phyloP scores from a whole-genome alignment of 2,797 vertebrate species.

The Remorina albescens region DNA sequence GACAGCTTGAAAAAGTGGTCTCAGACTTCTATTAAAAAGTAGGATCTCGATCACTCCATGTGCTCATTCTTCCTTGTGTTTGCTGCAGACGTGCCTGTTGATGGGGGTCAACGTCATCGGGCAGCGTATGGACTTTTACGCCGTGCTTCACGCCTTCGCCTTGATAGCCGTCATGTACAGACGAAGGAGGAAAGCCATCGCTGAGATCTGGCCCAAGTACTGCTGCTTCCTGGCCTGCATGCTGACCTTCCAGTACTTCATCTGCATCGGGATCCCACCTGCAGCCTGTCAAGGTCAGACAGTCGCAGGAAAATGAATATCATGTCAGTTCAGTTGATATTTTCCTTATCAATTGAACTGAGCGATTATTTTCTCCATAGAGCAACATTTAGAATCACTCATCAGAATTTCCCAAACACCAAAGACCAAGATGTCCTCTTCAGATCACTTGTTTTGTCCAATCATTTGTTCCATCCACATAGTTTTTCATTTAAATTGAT shows the following conservation, averaged over 20 bases:
- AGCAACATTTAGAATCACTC: too few species aligned
- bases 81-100: constrained; percentile 93
- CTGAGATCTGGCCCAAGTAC: constrained; percentile 98
- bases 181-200: constrained; percentile 96
- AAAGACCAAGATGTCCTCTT: background rate
- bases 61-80: background rate
- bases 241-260: constrained; percentile 94
- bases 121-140: constrained; percentile 98
- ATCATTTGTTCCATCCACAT: background rate
- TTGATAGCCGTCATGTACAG: constrained; percentile 92
- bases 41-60: background rate
- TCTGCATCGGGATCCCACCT: constrained; percentile 97
- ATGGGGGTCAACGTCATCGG: constrained; percentile 96
- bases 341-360: background rate
- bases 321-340: background rate
- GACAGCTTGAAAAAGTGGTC: background rate
- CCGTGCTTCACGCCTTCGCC: constrained; percentile 95
- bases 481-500: background rate
- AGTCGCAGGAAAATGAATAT: background rate
- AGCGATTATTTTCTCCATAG: background rate
- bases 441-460: background rate
- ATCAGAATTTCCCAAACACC: background rate
- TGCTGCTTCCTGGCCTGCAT: constrained; percentile 96
- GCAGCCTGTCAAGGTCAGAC: constrained; percentile 93
- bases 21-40: background rate